Evolutionary conservation across 2,888 invertebrate genomes (phyloP), one percentile per base, ranked within the genome.

Genomic region (Ernsta delagoae): DNA sequence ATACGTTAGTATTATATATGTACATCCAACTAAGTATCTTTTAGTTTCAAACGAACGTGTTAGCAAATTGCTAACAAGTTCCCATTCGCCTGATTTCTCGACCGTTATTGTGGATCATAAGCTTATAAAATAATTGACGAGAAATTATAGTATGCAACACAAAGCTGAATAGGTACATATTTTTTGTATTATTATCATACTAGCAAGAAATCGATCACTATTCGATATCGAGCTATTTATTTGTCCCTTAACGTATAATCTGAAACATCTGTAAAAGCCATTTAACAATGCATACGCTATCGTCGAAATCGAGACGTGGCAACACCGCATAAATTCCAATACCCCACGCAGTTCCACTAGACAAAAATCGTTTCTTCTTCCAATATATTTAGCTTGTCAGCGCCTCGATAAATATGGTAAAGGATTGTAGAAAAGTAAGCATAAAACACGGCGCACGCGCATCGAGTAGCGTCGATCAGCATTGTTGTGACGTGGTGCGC

Each of bases 281-380:
- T 43, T 67, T 66, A 61, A 62, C 63, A 63, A 69, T 16, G 59
- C 41, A 41, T 43, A 24, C 48, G 57, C 24, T 63, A 69, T 63
- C 68, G 34, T 62, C 16, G 57, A 39, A 56, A 62, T 62, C 68
- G 24, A 45, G 61, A 34, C 67, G 11, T 43, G 9, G 61, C 34
- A 62, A 69, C 63, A 59, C 57, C 50, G 59, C 59, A 63, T 69
- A 63, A 69, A 63, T 69, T 50, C 8, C 62, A 75, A 71, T 86
- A 84, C 89, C 90, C 90, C 89, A 90, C 89, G 89, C 90, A 85
- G 85, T 74, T 85, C 75, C 78, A 82, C 86, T 90, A 91, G 91
- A 91, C 92, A 93, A 91, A 92, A 91, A 91, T 92, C 91, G 82
- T 85, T 79, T 83, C 82, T 81, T 73, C 85, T 83, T 80, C 83